Evolutionary conservation across 2,888 invertebrate species (phyloP).

Genomic region (Tipula unca): DNA sequence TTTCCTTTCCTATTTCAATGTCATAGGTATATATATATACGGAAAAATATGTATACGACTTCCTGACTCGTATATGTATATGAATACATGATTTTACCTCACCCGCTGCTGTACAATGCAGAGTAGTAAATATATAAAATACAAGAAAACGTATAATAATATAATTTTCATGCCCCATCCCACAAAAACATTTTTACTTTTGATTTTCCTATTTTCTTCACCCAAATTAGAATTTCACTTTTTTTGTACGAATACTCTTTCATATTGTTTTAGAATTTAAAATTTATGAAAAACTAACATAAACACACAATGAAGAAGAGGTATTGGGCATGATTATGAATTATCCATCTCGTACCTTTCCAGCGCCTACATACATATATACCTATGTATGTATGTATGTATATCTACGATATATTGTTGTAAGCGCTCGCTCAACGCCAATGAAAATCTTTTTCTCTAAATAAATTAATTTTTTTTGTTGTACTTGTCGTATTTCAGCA

Average conservation of each 20-base stretch:
- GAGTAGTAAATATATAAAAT: not conserved
- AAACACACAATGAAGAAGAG: not conserved
- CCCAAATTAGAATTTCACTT: slow-evolving; percentile 1
- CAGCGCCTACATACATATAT: not conserved
- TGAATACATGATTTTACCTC: not conserved
- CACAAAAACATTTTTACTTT: not conserved
- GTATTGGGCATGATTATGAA: not conserved
- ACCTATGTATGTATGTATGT: too few species aligned
- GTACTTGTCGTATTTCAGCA: not conserved
- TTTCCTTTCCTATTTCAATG: not conserved
- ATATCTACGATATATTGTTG: not conserved
- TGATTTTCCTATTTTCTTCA: not conserved
- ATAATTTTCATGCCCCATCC: not conserved
- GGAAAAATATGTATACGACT: not conserved
- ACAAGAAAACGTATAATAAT: not conserved
- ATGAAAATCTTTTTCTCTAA: not conserved
- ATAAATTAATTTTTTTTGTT: not conserved
- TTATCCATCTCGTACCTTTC: not conserved
- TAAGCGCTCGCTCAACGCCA: not conserved
- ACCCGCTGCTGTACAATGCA: not conserved
- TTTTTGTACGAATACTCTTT: not conserved
- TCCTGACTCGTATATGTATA: not conserved
- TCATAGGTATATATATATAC: not conserved
- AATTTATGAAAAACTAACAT: not conserved
- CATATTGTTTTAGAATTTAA: not conserved